Percentiles rank a stretch among this genome's conserved stretches.
Conservation (phyloP, 1,140 invertebrate species). For the Diorhabda elongata region DNA sequence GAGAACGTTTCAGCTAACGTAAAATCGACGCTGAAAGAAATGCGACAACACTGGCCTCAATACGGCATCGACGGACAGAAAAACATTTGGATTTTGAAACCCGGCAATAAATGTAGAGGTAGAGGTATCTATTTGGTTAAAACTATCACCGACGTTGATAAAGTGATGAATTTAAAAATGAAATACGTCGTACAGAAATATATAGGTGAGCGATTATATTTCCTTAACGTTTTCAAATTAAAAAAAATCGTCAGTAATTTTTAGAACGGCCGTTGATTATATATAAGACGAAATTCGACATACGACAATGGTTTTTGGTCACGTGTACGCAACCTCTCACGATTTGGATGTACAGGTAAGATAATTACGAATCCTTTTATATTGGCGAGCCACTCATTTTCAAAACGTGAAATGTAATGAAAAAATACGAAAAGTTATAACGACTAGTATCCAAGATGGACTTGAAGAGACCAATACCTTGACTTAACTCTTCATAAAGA, state of each 20-base stretch:
- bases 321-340: conserved; percentile 85
- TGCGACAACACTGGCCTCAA: conserved; percentile 71
- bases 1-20: conserved; percentile 35
- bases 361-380: not conserved
- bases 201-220: conserved; percentile 64
- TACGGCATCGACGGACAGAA: conserved; percentile 74
- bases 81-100: conserved; percentile 95
- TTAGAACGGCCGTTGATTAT: conserved; percentile 79
- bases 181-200: conserved; percentile 92
- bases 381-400: no score
- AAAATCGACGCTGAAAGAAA: conserved; percentile 51
- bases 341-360: conserved; percentile 86
- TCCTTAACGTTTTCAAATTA: conserved; percentile 17
- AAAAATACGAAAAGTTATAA: no score
- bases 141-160: conserved; percentile 79
- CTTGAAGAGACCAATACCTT: no score
- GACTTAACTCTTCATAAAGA: no score
- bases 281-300: conserved; percentile 91
- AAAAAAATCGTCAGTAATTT: conserved; percentile 39
- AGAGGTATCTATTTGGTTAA: conserved; percentile 85
- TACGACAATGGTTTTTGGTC: conserved; percentile 89
- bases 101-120: conserved; percentile 88
- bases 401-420: no score
- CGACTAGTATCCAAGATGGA: no score
- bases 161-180: conserved; percentile 58